Conservation (phyloP, 2,797 vertebrate genomes). For the Pangasius mekongensis region DNA sequence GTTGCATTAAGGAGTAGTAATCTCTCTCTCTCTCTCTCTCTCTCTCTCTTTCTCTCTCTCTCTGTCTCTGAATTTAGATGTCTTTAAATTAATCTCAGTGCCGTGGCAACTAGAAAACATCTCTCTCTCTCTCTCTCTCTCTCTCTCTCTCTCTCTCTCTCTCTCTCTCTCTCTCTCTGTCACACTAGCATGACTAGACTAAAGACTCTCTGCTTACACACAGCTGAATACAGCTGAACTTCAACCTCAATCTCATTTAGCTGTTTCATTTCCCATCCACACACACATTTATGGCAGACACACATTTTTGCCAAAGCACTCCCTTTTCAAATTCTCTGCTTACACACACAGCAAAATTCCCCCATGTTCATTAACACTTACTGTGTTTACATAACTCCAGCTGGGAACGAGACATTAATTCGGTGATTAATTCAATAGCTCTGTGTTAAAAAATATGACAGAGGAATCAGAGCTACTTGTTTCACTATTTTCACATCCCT, state of each 20-base stretch:
- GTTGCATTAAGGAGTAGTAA: neutral
- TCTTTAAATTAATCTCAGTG: neutral
- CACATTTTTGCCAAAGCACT: neutral
- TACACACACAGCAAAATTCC: neutral
- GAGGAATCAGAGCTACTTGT: neutral
- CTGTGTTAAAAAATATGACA: neutral
- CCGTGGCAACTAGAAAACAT: neutral
- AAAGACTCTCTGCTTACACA: neutral
- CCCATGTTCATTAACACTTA: neutral
- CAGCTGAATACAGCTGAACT: slow-evolving; percentile 17
- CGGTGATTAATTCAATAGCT: neutral
- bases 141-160: slow-evolving; percentile 8
- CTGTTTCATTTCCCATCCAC: slow-evolving; percentile 19
- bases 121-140: neutral
- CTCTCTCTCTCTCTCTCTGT: neutral
- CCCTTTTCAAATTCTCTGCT: neutral
- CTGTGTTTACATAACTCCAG: slow-evolving; percentile 6
- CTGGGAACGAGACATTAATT: slow-evolving; percentile 10
- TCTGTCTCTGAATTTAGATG: neutral
- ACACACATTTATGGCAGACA: neutral
- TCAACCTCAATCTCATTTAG: slow-evolving; percentile 20
- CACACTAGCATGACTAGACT: neutral
- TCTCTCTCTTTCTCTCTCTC: neutral
- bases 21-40: neutral
- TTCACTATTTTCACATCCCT: neutral